phyloP scores from a whole-genome alignment of 2,888 invertebrate species.

The Resseliella maxima region DNA sequence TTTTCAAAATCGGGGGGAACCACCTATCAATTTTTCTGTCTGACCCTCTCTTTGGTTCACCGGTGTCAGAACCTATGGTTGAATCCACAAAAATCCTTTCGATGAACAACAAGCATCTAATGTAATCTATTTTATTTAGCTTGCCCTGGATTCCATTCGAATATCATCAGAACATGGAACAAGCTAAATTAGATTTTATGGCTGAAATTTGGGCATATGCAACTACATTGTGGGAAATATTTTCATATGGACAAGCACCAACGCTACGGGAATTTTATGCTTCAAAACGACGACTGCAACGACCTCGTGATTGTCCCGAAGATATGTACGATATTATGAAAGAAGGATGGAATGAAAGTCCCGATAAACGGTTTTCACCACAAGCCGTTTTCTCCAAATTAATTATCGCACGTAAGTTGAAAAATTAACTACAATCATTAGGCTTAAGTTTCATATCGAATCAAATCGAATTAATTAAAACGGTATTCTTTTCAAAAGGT shows the following conservation, averaged over 20 bases:
- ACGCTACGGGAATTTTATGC: conserved; percentile 63
- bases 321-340: conserved; percentile 82
- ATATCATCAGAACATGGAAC: conserved; percentile 76
- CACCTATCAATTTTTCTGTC: too few species aligned
- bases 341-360: conserved; percentile 79
- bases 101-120: neutral
- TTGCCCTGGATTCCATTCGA: conserved; percentile 93
- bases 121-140: conserved; percentile 70
- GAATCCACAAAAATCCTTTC: conserved; percentile 54
- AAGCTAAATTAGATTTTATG: conserved; percentile 74
- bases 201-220: conserved; percentile 94
- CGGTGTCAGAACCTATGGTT: neutral
- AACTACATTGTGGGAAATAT: conserved; percentile 93
- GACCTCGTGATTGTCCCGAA: conserved; percentile 76
- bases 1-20: too few species aligned
- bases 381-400: conserved; percentile 77
- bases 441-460: too few species aligned
- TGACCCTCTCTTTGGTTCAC: too few species aligned
- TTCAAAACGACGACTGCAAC: conserved; percentile 69
- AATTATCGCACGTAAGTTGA: conserved; percentile 54
- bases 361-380: conserved; percentile 78
- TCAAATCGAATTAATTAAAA: too few species aligned
- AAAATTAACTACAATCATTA: too few species aligned
- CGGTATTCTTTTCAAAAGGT: neutral
- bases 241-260: conserved; percentile 77